Percentiles rank a stretch among this genome's conserved stretches.
Conservation (phyloP, 2,888 invertebrate species). For the Xestia rhomboidea region DNA sequence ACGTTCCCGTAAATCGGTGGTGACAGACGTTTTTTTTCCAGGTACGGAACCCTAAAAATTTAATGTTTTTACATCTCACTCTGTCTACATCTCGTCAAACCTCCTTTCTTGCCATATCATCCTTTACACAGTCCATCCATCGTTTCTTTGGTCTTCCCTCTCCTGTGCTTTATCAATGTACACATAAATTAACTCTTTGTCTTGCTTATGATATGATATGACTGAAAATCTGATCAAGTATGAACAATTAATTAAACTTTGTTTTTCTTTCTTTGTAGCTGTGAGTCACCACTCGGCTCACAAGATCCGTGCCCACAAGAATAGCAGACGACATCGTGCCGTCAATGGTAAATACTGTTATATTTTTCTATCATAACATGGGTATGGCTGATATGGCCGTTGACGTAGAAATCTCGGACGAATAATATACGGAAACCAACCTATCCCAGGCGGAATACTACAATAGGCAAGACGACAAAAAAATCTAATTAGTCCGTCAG, state of each 20-base stretch:
- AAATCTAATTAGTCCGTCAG: no score
- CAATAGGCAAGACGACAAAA: no score
- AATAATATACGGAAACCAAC: not conserved
- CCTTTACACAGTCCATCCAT: no score
- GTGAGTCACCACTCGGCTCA: conserved; percentile 74
- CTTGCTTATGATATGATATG: not conserved
- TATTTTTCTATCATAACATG: conserved; percentile 17
- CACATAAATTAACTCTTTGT: not conserved
- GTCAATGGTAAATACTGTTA: conserved; percentile 75
- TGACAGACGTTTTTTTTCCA: no score
- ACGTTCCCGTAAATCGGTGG: no score
- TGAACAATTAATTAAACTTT: not conserved
- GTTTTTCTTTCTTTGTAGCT: conserved; percentile 73
- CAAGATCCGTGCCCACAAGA: conserved; percentile 73
- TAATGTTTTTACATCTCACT: no score
- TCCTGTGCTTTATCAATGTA: not conserved
- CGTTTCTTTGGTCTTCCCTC: no score
- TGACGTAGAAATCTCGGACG: not conserved
- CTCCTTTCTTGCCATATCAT: no score
- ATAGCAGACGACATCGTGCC: conserved; percentile 80
- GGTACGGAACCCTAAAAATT: no score
- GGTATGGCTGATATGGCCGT: not conserved
- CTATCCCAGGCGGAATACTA: not conserved
- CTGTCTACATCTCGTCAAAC: no score
- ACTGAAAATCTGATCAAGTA: not conserved